Evolutionary conservation across 2,888 invertebrate genomes (phyloP), one percentile per base, ranked within the genome.

Genomic region (Cheilosia impressa): DNA sequence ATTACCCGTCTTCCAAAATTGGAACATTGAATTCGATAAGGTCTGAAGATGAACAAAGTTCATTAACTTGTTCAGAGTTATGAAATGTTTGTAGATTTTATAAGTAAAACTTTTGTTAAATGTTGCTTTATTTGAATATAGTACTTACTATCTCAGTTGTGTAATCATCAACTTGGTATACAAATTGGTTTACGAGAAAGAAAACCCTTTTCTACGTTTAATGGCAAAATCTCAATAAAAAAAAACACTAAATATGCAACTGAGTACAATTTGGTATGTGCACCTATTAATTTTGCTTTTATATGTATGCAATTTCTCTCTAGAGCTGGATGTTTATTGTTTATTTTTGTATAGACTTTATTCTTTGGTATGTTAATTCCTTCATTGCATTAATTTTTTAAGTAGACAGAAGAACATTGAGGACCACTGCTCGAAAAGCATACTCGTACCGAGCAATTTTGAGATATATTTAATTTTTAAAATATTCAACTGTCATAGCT

Each of bases 241-340:
- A n/a, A n/a, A 22, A 13, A 22, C 4, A 24, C 9, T 9, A 22
- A 38, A 13, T 19, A 31, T 47, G 7, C 47, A 47, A 63, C 50
- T 65, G 63, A 15, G 63, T 38, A 19, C 27, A 34, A 9, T 31
- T 50, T 19, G 15, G 47, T 38, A 34, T 65, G 50, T 38, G 34
- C 22, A 31, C 31, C 9, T 9, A 24, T 65, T 50, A 34, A 38
- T 38, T 52, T 65, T 52, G 63, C 63, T 65, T 65, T 17, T 31
- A 13, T 17, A 19, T 45, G 27, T 9, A 63, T 31, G 19, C 34
- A 19, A 15, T 22, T 65, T 66, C 10, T 53, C 19, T 53, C 7
- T 53, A 41, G 41, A 52, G 22, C 22, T 53, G 9, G 38, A 65
- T 65, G 66, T 52, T 41, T 65, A 52, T 52, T 52, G 9, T 52